Evolutionary conservation across 92 coral and sea anemone species (phyloP).

Genomic region (Epizoanthus scotinus): DNA sequence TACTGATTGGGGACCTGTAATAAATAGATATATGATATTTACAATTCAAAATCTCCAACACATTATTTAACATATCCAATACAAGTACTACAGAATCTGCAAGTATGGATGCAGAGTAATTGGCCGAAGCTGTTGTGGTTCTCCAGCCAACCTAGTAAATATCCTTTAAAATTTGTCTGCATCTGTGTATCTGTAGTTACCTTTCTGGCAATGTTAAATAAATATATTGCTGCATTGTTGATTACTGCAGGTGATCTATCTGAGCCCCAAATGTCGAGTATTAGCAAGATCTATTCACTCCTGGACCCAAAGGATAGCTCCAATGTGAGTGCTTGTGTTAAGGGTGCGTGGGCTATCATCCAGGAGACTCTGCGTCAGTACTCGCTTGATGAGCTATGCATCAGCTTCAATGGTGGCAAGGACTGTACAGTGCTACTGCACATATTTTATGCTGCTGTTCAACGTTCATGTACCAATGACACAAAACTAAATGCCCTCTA

Average conservation of each 20-base stretch:
- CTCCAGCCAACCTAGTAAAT: no score
- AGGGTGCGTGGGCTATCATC: slow-evolving; percentile 97
- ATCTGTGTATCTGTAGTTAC: no score
- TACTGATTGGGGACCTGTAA: no score
- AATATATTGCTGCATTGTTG: not conserved
- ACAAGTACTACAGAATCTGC: no score
- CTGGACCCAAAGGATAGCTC: slow-evolving; percentile 66
- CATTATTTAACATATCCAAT: no score
- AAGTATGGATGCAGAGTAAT: not conserved
- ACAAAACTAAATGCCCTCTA: slow-evolving; percentile 78
- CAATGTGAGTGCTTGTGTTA: slow-evolving; percentile 79
- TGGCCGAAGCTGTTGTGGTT: not conserved
- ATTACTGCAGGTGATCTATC: not conserved
- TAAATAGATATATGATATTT: no score
- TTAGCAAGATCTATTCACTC: slow-evolving; percentile 56
- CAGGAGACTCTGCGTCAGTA: slow-evolving; percentile 81
- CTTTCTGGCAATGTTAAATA: no score
- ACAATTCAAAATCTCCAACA: no score
- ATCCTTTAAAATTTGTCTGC: no score
- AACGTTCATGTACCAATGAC: slow-evolving; percentile 36
- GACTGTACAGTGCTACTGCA: slow-evolving; percentile 91
- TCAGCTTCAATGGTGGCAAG: slow-evolving; percentile 98
- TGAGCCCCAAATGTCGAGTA: not conserved
- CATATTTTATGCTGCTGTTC: slow-evolving; percentile 72
- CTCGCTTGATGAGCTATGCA: slow-evolving; percentile 84